phyloP scores from a whole-genome alignment of 2,113 vertebrate species.

The Bufo bufo region DNA sequence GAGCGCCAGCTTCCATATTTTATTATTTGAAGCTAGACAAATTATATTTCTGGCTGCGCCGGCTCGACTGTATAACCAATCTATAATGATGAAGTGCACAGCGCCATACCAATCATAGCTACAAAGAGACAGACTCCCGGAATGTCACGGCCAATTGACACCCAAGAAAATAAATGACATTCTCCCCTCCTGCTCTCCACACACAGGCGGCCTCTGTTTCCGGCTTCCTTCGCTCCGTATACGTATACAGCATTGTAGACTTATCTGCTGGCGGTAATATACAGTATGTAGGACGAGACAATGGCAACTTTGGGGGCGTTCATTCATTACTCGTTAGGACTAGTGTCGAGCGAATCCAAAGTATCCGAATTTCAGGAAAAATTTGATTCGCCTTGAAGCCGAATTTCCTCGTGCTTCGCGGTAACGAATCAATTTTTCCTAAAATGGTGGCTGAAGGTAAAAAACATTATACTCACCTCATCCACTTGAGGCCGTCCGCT shows the following conservation, averaged over 20 bases:
- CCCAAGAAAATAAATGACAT: slow-evolving; percentile 44
- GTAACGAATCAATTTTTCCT: too few species aligned
- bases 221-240: background rate
- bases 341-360: too few species aligned
- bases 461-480: too few species aligned
- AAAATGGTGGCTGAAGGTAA: too few species aligned
- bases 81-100: slow-evolving; percentile 47
- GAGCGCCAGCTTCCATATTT: slow-evolving; percentile 29
- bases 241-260: background rate
- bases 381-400: too few species aligned
- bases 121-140: slow-evolving; percentile 40
- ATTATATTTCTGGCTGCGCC: slow-evolving; percentile 32
- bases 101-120: slow-evolving; percentile 42
- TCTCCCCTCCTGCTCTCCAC: slow-evolving; percentile 29
- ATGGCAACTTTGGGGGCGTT: background rate
- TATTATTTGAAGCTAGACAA: slow-evolving; percentile 46
- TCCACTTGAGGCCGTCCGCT: too few species aligned
- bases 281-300: background rate
- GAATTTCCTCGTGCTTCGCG: too few species aligned
- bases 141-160: slow-evolving; percentile 52
- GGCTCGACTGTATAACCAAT: slow-evolving; percentile 22
- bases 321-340: background rate
- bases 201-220: background rate
- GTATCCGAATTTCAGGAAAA: too few species aligned
- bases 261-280: background rate